Percentiles rank a stretch among this genome's conserved stretches.
These are phyloP conservation scores for Syngnathus typhle DNA, from an alignment of 2,113 vertebrate genomes.

Conservation along the genomic window DNA sequence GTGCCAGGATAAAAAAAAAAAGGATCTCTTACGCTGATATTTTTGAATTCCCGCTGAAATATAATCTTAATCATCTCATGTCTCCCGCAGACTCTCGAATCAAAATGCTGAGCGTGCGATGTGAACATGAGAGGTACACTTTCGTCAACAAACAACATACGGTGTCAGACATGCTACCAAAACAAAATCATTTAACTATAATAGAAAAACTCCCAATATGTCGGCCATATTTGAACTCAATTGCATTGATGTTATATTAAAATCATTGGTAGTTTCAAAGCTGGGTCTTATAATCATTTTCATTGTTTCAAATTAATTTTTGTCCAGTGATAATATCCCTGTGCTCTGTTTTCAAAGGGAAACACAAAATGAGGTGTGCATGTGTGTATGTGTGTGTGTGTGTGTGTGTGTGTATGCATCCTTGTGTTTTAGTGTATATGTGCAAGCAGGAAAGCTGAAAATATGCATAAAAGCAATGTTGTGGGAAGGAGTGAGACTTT, in stretches of 20 bases:
- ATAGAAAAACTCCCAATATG: neutral
- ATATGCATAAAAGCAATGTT: conserved; percentile 41
- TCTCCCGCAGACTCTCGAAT: neutral
- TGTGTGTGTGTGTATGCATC: conserved; percentile 3
- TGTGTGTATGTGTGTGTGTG: conserved; percentile 12
- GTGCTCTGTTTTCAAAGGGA: conserved; percentile 24
- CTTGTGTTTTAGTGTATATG: conserved; percentile 24
- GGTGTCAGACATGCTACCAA: neutral
- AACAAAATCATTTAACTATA: no score
- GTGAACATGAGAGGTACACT: no score
- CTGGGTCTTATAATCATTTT: neutral
- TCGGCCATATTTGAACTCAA: neutral
- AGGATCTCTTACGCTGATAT: neutral
- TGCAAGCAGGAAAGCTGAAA: conserved; percentile 37
- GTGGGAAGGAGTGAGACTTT: conserved; percentile 47
- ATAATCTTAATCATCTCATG: neutral
- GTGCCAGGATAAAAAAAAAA: neutral
- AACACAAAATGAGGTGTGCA: conserved; percentile 8
- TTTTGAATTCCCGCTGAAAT: neutral
- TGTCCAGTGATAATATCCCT: neutral
- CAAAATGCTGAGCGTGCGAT: neutral
- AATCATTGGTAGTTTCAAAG: neutral
- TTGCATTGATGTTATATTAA: neutral
- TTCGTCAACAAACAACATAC: neutral
- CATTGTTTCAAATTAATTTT: neutral